Percentiles rank a stretch among this genome's conserved stretches.
Conservation (phyloP, 1,140 invertebrate genomes). For the Solen grandis region DNA sequence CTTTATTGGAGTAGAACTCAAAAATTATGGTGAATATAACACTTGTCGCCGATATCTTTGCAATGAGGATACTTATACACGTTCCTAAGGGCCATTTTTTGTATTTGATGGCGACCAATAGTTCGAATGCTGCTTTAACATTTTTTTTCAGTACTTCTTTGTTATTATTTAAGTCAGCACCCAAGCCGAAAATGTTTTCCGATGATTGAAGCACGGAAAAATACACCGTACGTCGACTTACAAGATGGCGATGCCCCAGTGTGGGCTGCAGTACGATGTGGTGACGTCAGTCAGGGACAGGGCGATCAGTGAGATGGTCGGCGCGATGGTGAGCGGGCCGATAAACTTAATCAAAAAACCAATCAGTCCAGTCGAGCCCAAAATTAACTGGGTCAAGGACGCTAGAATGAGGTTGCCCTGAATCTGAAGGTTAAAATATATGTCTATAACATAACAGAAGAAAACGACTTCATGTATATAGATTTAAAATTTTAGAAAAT, state of each 20-base stretch:
- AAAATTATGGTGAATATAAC: too few relatives aligned
- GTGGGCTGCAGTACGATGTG: constrained; percentile 87
- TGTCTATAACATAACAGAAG: too few relatives aligned
- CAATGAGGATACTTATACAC: not conserved
- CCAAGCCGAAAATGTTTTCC: not conserved
- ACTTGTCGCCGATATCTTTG: not conserved
- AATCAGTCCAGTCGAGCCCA: constrained; percentile 84
- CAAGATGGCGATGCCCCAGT: constrained; percentile 91
- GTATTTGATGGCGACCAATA: not conserved
- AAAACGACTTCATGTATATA: too few relatives aligned
- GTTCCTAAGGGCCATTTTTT: not conserved
- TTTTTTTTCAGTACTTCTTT: not conserved
- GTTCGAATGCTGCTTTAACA: not conserved
- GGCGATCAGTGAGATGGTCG: constrained; percentile 75
- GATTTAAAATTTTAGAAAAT: too few relatives aligned
- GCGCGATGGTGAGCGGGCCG: constrained; percentile 74
- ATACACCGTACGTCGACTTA: constrained; percentile 78
- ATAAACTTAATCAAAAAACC: constrained; percentile 77
- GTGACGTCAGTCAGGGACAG: constrained; percentile 90
- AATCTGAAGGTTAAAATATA: constrained; percentile 78
- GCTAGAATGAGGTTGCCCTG: constrained; percentile 92
- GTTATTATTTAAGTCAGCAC: not conserved
- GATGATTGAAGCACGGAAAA: not conserved
- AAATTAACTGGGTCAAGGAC: constrained; percentile 88
- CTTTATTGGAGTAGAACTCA: too few relatives aligned